Base-by-base conservation (phyloP, 2,113 vertebrate genomes). In the Oncorhynchus masou region DNA sequence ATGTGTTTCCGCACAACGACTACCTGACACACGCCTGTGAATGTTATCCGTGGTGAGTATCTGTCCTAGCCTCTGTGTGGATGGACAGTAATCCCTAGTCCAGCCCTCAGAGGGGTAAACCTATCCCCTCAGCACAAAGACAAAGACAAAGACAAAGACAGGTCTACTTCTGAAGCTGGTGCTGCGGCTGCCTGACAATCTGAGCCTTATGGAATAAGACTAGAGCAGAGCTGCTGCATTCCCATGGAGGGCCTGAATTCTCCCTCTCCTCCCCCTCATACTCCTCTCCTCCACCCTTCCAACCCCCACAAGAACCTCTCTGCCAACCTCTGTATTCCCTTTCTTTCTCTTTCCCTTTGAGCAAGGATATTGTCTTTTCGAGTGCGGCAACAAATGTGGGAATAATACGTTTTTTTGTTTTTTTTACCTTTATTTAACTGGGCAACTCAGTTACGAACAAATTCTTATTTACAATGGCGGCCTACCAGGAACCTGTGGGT, bases 121-220 rank as follows among this genome's bases (percentile, higher is more conserved):
- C 73, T 82, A 90, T 88, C 83, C 75, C 73, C 51, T 54, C 51
- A 54, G 68, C 8, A 64, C 81, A 45, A 16, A 27, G 59, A 82
- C 82, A 84, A 74, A 85, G 80, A n/a, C n/a, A n/a, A n/a, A n/a
- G 85, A 57, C 51, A 54, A 54, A 60, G 57, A 2, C 20, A 60
- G n/a, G 76, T 64, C 31, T 34, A 34, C 31, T 34, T 34, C 31
- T 34, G 31, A 5, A 5, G 29, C 74, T 20, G 5, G 51, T 7
- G 79, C 77, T 74, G 15, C 69, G 20, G 15, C n/a, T 24, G 79
- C 64, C 59, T 85, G 87, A 88, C 80, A 69, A 79, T 74, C 80
- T 79, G 84, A 84, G 83, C 88, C 81, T 91, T 88, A 91, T 86
- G 85, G 84, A 90, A 89, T 85, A 87, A 83, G 88, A 83, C 84